Evolutionary conservation across 2,797 vertebrate genomes (phyloP), one percentile per base, ranked within the genome.

Genomic region (Astyanax mexicanus): DNA sequence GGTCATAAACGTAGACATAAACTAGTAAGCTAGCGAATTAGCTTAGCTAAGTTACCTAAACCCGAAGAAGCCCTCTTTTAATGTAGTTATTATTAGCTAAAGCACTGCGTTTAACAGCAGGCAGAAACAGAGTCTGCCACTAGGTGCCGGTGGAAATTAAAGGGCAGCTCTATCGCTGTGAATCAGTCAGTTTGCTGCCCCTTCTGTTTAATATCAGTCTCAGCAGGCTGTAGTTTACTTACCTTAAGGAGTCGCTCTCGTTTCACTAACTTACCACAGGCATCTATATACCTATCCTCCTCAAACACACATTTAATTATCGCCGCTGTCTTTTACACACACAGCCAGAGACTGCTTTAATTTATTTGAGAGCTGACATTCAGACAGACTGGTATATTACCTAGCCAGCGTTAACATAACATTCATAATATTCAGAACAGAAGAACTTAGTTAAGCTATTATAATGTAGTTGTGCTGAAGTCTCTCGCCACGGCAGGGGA

Each of bases 211-310:
- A 88, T 87, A 86, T 82, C 89, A 82, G 89, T 91, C 88, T 79
- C 82, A 86, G 51, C 51, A 52, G 51, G 51, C 51, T 52, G 51
- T 3, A 25, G 21, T 52, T 52, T 13, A 25, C 51, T 52, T 52
- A 52, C 91, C 91, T 92, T 91, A 88, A 92, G 91, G 91, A 93
- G 91, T 91, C 90, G 92, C 92, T 91, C 87, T 77, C 81, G 88
- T 88, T 90, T 85, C 89, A 89, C 79, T 85, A 90, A 88, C 86
- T 86, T 85, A 86, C 85, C 81, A 74, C 86, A 86, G 85, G 82
- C 82, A 58, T n/a, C n/a, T n/a, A n/a, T n/a, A n/a, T n/a, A 79
- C 76, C 76, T 71, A 57, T 73, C 72, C 25, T 32, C 57, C 35
- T 49, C 75, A 42, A 7, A 58, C 75, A 74, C 55, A 52, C 67